Base-by-base conservation (phyloP, 2,797 vertebrate genomes). In the Urosaurus nigricauda region DNA sequence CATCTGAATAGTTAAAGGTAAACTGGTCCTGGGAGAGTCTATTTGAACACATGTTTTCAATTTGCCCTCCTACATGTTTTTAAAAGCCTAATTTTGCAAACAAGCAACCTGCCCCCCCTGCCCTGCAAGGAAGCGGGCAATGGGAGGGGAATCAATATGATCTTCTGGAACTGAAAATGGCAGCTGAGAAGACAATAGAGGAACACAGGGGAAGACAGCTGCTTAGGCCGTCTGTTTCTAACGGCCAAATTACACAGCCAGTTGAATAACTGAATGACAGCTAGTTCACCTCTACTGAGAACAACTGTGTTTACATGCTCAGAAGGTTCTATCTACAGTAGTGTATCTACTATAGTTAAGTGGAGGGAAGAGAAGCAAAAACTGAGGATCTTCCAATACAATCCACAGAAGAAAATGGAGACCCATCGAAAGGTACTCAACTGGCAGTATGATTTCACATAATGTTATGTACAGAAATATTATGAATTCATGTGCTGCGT, bases 1-100 rank as follows among this genome's bases (percentile, higher is more conserved):
- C 0, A 58, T 5, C 80, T 40, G 88, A 89, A 60, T 58, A 32
- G 73, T 89, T 86, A 90, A 91, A 87, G 75, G 70, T 88, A 90
- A 81, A 92, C 32, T n/a, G 17, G 47, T 79, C 60, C 83, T 80
- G 19, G 2, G 17, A 75, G 35, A 84, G 77, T 29, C 29, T 56
- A 63, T 86, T 79, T 2, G n/a, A 60, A 90, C 90, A 71, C 53
- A 87, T 51, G n/a, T 56, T 90, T 84, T 87, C 80, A 53, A 43
- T 79, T 71, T 79, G 65, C 40, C 84, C 24, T 26, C 32, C 37
- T 77, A 81, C 77, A 85, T 2, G 73, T 58, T 87, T 88, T 77
- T 63, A 75, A 88, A 90, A 82, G 58, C 4, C 86, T 88, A 29
- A 60, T 29, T 77, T 68, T 60, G 68, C 47, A 91, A 87, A 71